phyloP scores from a whole-genome alignment of 2,797 vertebrate species.

The Fundulus diaphanus region DNA sequence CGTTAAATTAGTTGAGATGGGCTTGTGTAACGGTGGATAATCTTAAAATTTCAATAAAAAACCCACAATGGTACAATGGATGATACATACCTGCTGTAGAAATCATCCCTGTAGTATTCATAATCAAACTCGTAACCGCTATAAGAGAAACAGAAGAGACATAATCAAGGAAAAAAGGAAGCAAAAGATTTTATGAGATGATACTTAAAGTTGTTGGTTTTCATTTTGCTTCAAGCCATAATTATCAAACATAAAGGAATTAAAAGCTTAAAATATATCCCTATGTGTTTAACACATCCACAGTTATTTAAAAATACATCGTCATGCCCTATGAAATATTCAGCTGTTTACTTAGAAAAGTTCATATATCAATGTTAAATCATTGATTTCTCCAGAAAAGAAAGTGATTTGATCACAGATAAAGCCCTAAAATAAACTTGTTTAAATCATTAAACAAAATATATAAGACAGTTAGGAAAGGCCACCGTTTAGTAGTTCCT shows the following conservation, averaged over 20 bases:
- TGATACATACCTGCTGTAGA: slow-evolving; percentile 94
- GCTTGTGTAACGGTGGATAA: neutral
- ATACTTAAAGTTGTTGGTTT: no score
- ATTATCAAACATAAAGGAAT: slow-evolving; percentile 27
- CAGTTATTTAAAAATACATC: neutral
- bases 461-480: no score
- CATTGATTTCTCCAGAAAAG: no score
- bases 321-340: neutral
- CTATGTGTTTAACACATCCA: neutral
- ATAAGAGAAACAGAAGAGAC: slow-evolving; percentile 28
- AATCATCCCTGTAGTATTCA: slow-evolving; percentile 99
- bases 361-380: neutral
- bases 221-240: neutral
- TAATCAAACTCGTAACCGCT: slow-evolving; percentile 99
- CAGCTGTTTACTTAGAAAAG: neutral
- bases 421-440: neutral
- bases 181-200: slow-evolving; percentile 6
- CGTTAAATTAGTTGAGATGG: neutral
- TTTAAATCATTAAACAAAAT: no score
- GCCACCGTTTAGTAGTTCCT: no score
- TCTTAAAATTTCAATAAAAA: neutral
- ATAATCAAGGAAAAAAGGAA: slow-evolving; percentile 9
- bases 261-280: neutral
- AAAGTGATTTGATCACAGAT: neutral
- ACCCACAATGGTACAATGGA: neutral